Conservation (phyloP, 2,113 vertebrate genomes). For the Tetraodon nigroviridis region DNA sequence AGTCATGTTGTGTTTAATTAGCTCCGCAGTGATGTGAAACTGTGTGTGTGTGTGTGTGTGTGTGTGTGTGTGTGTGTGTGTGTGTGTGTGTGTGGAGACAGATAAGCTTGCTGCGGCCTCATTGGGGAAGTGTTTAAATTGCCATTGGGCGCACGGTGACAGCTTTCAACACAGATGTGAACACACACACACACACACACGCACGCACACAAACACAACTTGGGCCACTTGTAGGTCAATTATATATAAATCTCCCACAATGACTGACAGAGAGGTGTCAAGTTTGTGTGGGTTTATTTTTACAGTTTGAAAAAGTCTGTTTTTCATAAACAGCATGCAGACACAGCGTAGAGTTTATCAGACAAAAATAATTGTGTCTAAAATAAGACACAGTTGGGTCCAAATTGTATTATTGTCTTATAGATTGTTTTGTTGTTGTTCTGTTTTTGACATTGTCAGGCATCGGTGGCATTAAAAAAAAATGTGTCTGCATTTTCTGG, state of each 20-base stretch:
- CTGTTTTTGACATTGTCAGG: too few species aligned
- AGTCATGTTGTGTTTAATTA: conserved; percentile 68
- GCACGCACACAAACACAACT: conserved; percentile 19
- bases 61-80: conserved; percentile 5
- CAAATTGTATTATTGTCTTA: too few species aligned
- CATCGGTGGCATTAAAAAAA: too few species aligned
- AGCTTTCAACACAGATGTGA: conserved; percentile 32
- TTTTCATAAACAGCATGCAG: too few species aligned
- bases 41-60: conserved; percentile 18
- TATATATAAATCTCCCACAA: conserved; percentile 43
- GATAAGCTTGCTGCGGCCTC: conserved; percentile 48
- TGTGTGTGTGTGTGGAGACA: conserved; percentile 24
- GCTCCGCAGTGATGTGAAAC: conserved; percentile 59
- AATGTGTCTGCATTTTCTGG: conserved; percentile 4
- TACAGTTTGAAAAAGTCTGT: not conserved
- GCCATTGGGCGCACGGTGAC: conserved; percentile 50
- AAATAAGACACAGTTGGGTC: too few species aligned
- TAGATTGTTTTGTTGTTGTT: too few species aligned
- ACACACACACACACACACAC: conserved; percentile 13
- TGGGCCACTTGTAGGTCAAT: conserved; percentile 49
- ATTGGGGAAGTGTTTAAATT: conserved; percentile 52
- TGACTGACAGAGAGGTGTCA: conserved; percentile 47
- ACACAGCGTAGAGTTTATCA: too few species aligned
- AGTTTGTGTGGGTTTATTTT: conserved; percentile 41
- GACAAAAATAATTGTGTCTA: too few species aligned